Base-by-base conservation (phyloP, 1,140 invertebrate species). In the Dermatophagoides farinae region DNA sequence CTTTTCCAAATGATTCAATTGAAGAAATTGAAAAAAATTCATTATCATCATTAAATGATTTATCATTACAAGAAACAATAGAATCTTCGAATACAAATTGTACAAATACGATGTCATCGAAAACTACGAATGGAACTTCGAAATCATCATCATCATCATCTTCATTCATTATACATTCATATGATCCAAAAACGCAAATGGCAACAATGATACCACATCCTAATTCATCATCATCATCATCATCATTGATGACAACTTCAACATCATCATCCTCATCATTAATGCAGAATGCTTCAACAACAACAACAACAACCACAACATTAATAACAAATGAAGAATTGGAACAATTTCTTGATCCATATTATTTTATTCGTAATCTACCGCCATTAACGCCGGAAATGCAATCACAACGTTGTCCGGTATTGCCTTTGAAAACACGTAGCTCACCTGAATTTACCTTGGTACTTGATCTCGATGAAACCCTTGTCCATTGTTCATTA, bases 391-490 rank as follows among this genome's bases (percentile, higher is more conserved):
- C 86, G 1, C 78, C 83, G 8, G 88, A 90, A 49, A 82, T 93
- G 77, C 76, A 85, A 61, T 8, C 31, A 31, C 82, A 83, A 0
- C 77, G 87, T 62, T 84, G 82, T 69, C 90, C 91, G 12, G 90
- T 89, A 20, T 74, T 97, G 44, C 92, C 92, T 0, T 74, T 95
- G 20, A 91, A 90, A 73, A 96, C 90, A 0, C 73, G 90, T 61
- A 88, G 86, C 68, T 89, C 87, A 68, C 90, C 90, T 0, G 85
- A 91, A 70, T 93, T 92, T 69, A 90, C 88, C 68, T 77, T 97
- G 50, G 91, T 93, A 2, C 72, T 87, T 22, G 85, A 88, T 74
- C 72, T 88, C 74, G 91, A 96, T 75, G 91, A 97, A 75, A 97
- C 91, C 0, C 70, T 97, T 61, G 91, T 96, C 1, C 91, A 97